phyloP scores from a whole-genome alignment of 2,797 vertebrate genomes.

The Helarctos malayanus region DNA sequence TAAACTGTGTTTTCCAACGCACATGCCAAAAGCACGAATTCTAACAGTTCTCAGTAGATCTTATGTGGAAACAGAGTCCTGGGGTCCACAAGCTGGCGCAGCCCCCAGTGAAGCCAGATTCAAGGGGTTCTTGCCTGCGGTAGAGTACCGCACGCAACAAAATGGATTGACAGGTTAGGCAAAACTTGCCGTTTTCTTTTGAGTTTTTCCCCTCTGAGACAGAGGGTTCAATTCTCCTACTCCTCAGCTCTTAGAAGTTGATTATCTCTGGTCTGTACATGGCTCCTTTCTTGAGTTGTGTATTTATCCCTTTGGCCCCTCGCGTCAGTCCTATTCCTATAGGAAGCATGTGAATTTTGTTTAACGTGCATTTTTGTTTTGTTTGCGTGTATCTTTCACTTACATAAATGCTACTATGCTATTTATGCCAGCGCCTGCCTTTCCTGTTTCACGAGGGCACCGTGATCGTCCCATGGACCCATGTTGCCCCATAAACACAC shows the following conservation, averaged over 20 bases:
- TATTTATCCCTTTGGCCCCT: too few species aligned
- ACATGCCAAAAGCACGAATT: neutral
- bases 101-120: too few species aligned
- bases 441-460: neutral
- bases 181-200: neutral
- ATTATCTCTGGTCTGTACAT: accelerated
- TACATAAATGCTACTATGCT: accelerated
- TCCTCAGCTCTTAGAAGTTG: neutral
- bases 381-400: neutral
- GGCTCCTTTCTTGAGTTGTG: neutral
- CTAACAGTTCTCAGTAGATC: neutral
- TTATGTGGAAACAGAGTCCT: neutral
- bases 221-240: neutral
- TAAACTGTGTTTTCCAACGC: neutral
- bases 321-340: accelerated
- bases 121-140: accelerated
- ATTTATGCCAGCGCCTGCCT: neutral
- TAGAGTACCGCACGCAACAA: accelerated
- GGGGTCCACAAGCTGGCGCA: neutral
- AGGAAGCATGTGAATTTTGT: neutral
- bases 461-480: accelerated
- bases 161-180: accelerated
- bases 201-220: accelerated
- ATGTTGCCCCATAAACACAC: neutral
- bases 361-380: neutral